phyloP scores from a whole-genome alignment of 1,140 invertebrate genomes.

The Himalopsyche phryganea region DNA sequence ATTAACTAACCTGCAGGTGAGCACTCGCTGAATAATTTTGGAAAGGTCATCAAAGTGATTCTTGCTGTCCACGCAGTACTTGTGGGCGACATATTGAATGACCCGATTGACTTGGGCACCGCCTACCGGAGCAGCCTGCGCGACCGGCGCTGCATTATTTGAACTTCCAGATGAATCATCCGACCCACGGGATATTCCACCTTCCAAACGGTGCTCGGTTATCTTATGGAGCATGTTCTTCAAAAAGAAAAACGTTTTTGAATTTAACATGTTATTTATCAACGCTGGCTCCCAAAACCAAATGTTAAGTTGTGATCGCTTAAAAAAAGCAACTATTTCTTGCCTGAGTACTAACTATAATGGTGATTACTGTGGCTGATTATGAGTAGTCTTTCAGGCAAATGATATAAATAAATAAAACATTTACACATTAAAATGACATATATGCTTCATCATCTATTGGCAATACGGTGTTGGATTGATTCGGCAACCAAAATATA shows the following conservation, averaged over 20 bases:
- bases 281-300: too few relatives aligned
- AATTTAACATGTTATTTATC: too few relatives aligned
- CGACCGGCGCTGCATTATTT: constrained; percentile 43
- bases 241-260: background rate
- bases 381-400: too few relatives aligned
- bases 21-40: constrained; percentile 90
- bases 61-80: constrained; percentile 93
- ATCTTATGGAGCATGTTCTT: constrained; percentile 70
- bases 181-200: constrained; percentile 50
- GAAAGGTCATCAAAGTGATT: constrained; percentile 93
- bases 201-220: constrained; percentile 69
- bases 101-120: constrained; percentile 72
- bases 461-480: too few relatives aligned
- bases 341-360: too few relatives aligned
- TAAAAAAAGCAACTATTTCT: too few relatives aligned
- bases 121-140: constrained; percentile 45
- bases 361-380: too few relatives aligned
- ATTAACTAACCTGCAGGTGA: constrained; percentile 72
- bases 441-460: too few relatives aligned
- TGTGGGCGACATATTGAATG: constrained; percentile 84
- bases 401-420: too few relatives aligned
- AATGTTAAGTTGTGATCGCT: too few relatives aligned
- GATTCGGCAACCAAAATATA: too few relatives aligned
- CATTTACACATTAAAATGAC: too few relatives aligned
- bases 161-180: constrained; percentile 39